phyloP scores from a whole-genome alignment of 2,888 invertebrate species.

The Ganaspis brasiliensis region DNA sequence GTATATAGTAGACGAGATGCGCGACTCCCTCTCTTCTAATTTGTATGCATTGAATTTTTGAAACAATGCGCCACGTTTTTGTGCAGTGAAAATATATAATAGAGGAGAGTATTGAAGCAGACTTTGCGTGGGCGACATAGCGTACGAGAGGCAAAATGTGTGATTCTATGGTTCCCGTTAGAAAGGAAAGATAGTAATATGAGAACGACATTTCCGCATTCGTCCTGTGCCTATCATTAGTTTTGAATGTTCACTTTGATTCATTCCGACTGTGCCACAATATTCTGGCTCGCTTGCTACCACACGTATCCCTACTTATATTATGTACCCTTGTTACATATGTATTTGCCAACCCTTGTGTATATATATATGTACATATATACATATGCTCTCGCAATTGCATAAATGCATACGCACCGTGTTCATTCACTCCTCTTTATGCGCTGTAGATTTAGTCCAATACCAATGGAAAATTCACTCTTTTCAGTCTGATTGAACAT shows the following conservation, averaged over 20 bases:
- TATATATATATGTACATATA: too few relatives aligned
- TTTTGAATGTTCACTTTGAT: slow-evolving; percentile 43
- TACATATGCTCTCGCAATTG: slow-evolving; percentile 33
- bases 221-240: slow-evolving; percentile 38
- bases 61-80: slow-evolving; percentile 65
- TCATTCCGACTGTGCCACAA: slow-evolving; percentile 27
- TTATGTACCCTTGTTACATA: slow-evolving; percentile 32
- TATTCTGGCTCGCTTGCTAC: slow-evolving; percentile 1
- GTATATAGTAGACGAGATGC: too few relatives aligned
- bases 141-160: not conserved
- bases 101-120: slow-evolving; percentile 24
- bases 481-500: slow-evolving; percentile 37
- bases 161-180: slow-evolving; percentile 20
- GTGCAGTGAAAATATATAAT: slow-evolving; percentile 64
- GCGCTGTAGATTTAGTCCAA: slow-evolving; percentile 21
- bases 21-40: too few relatives aligned
- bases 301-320: slow-evolving; percentile 27
- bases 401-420: slow-evolving; percentile 31
- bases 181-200: not conserved
- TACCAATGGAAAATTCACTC: slow-evolving; percentile 27
- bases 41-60: slow-evolving; percentile 70
- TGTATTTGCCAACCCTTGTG: slow-evolving; percentile 26
- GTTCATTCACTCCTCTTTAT: slow-evolving; percentile 30
- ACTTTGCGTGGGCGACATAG: not conserved
- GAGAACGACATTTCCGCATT: slow-evolving; percentile 36